phyloP scores from a whole-genome alignment of 1,140 invertebrate genomes.

The Dufourea novaeangliae region DNA sequence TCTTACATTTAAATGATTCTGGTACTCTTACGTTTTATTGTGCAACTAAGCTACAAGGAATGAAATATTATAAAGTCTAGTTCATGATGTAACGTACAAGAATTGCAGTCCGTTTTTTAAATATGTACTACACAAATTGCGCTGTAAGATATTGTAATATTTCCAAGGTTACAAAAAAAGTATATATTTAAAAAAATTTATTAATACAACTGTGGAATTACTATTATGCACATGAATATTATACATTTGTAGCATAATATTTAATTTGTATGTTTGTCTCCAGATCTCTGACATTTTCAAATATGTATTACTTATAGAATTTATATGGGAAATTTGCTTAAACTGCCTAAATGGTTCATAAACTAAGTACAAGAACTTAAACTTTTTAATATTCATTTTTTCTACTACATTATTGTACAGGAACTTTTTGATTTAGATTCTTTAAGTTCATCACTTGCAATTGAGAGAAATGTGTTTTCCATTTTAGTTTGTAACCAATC shows the following conservation, averaged over 20 bases:
- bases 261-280: background rate
- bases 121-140: background rate
- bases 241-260: background rate
- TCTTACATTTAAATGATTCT: background rate
- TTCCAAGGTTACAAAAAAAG: background rate
- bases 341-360: too few species aligned
- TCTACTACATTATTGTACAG: constrained; percentile 51
- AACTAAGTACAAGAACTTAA: too few species aligned
- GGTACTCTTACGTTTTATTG: background rate
- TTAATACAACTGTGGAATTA: background rate
- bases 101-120: background rate
- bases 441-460: constrained; percentile 83
- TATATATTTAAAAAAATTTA: background rate
- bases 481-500: constrained; percentile 87
- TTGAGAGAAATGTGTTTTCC: constrained; percentile 85
- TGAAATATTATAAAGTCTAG: background rate
- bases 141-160: too few species aligned
- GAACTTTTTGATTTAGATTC: too few species aligned
- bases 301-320: background rate
- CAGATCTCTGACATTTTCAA: background rate
- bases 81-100: background rate
- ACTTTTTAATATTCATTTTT: background rate
- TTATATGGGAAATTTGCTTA: too few species aligned
- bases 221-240: background rate
- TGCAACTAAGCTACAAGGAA: background rate